Evolutionary conservation across 2,113 vertebrate species (phyloP), one percentile per base, ranked within the genome.

Genomic region (Macquaria ambigua): DNA sequence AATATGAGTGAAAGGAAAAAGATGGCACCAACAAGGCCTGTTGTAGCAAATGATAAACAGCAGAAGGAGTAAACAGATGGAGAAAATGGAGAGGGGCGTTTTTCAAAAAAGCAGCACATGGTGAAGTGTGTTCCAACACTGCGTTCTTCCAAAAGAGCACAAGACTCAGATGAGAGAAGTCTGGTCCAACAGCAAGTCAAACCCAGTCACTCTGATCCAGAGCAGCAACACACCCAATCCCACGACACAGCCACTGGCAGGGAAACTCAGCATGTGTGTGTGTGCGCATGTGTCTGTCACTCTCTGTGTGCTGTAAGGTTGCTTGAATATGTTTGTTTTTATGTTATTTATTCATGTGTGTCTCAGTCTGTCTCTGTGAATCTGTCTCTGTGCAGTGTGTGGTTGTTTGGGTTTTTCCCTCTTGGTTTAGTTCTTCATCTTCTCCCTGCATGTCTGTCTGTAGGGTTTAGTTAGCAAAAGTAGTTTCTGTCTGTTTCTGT

Each of bases 211-310:
- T 89, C 50, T 72, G 82, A 91, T 92, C 69, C 85, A 76, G n/a
- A 84, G 84, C 84, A 69, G 64, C 55, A 68, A 78, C 91, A 92
- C 88, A 76, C 90, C 92, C 91, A 87, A 58, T 91, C 92, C 87
- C 90, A 46, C 0, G 48, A 83, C 34, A 28, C 69, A 62, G 68
- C 66, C 58, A 39, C 74, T 86, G 90, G 90, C 87, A 82, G 69
- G 56, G 61, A 69, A 83, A 67, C 79, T 71, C 31, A 4, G 62
- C 16, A 20, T 73, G 61, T 69, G 41, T 78, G 37, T 59, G 58
- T 58, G 59, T 61, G 34, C 4, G 34, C 4, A 5, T 34, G 34
- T 41, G 71, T 43, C 77, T 79, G 69, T 82, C 82, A 31, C 23
- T 82, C 67, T 72, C 28, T 39, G 7, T 58, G 70, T 21, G 39